Evolutionary conservation across 2,888 invertebrate genomes (phyloP).

Genomic region (Sclerodermus sp.): DNA sequence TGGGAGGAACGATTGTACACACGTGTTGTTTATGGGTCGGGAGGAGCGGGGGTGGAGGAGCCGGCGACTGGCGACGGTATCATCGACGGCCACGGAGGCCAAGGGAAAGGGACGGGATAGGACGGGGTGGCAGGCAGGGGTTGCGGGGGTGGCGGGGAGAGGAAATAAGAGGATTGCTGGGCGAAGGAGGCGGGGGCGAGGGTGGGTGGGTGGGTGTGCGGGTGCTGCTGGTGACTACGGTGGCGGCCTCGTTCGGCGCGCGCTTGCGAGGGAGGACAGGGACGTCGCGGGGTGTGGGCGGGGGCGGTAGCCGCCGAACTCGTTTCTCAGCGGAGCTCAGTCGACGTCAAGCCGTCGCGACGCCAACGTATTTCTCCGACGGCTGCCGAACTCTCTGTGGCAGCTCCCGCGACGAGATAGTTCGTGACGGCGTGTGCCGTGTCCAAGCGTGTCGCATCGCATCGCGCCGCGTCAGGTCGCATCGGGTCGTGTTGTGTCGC

Average conservation of each 20-base stretch:
- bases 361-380: conserved; percentile 40
- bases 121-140: too few relatives aligned
- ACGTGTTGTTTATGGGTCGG: background rate
- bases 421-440: conserved; percentile 26
- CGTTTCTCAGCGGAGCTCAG: conserved; percentile 43
- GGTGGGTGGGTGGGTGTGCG: too few relatives aligned
- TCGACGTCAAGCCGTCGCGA: conserved; percentile 57
- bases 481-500: too few relatives aligned
- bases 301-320: conserved; percentile 29
- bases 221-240: conserved; percentile 18
- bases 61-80: conserved; percentile 5
- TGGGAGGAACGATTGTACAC: too few relatives aligned
- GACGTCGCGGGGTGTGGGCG: conserved; percentile 24
- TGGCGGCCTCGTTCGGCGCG: conserved; percentile 14
- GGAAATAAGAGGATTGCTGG: conserved; percentile 5
- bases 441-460: conserved; percentile 23
- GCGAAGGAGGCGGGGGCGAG: conserved; percentile 24
- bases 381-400: conserved; percentile 22
- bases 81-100: too few relatives aligned
- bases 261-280: conserved; percentile 39
- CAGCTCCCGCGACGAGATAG: conserved; percentile 4
- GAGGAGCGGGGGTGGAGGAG: background rate
- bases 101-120: too few relatives aligned
- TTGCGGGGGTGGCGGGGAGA: too few relatives aligned
- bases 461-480: background rate